A percentile compares a stretch with the other conserved stretches of the same genome.
phyloP scores from a whole-genome alignment of 2,113 vertebrate species.

The Dicaeum eximium region DNA sequence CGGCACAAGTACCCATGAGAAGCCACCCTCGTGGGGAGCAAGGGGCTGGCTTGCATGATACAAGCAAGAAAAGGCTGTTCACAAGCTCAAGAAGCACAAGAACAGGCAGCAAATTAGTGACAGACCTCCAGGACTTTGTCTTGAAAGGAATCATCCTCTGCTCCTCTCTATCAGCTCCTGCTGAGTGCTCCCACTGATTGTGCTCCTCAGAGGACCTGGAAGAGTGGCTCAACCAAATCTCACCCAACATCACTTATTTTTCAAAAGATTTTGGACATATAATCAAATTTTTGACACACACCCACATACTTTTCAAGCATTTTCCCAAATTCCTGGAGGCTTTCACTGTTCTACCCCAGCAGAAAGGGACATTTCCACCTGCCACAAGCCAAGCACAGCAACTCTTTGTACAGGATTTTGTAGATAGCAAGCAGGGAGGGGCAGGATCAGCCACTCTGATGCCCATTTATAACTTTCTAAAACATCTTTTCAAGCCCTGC shows the following conservation, averaged over 20 bases:
- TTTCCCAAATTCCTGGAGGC: neutral
- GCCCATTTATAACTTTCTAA: neutral
- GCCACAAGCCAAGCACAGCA: neutral
- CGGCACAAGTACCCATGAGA: neutral
- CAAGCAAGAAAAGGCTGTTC: neutral
- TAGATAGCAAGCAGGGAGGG: rapidly evolving
- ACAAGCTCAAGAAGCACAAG: neutral
- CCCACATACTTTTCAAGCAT: neutral
- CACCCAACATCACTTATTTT: neutral
- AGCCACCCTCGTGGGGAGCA: neutral
- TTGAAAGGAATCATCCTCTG: neutral
- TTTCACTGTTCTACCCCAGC: neutral
- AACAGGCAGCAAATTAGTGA: neutral
- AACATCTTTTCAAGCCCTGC: neutral
- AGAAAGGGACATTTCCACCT: neutral
- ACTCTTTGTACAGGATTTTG: neutral
- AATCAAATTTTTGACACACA: neutral
- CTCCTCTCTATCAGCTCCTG: neutral
- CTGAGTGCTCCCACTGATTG: neutral
- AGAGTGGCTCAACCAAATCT: neutral
- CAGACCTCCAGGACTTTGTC: neutral
- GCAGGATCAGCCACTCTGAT: neutral
- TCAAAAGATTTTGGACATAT: neutral
- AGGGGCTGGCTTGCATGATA: neutral
- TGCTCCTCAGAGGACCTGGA: neutral